Evolutionary conservation across 2,113 vertebrate species (phyloP).

Genomic region (Aspidoscelis tigris): DNA sequence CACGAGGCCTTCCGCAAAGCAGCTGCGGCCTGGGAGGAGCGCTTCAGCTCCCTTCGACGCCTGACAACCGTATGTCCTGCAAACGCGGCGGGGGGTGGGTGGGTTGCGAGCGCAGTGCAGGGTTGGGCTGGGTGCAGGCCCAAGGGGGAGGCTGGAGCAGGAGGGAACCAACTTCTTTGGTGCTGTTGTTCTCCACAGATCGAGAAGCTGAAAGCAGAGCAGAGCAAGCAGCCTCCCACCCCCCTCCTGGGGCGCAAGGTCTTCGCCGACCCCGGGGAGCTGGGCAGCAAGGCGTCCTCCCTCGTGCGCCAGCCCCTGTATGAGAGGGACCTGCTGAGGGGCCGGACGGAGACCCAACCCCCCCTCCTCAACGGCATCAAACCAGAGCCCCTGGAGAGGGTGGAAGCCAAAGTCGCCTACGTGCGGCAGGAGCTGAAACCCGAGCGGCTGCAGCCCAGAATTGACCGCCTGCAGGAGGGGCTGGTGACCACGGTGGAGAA

Average conservation of each 20-base stretch:
- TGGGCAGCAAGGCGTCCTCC: slow-evolving; percentile 77
- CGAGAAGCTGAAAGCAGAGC: slow-evolving; percentile 90
- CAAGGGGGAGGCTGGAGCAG: not conserved
- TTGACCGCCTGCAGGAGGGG: slow-evolving; percentile 76
- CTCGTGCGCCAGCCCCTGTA: slow-evolving; percentile 80
- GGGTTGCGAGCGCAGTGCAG: accelerated
- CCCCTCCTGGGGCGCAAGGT: slow-evolving; percentile 91
- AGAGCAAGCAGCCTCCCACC: slow-evolving; percentile 88
- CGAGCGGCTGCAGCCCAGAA: slow-evolving; percentile 79
- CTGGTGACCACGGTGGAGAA: slow-evolving; percentile 66
- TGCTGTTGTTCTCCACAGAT: slow-evolving; percentile 73
- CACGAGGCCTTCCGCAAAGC: slow-evolving; percentile 95
- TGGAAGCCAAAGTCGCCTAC: slow-evolving; percentile 76
- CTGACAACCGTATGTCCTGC: slow-evolving; percentile 76
- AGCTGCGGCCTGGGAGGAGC: slow-evolving; percentile 91
- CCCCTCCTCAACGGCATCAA: slow-evolving; percentile 76
- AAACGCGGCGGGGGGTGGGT: slow-evolving; percentile 67
- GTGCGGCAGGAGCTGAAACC: slow-evolving; percentile 88
- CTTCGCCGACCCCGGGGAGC: slow-evolving; percentile 86
- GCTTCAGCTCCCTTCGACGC: slow-evolving; percentile 91
- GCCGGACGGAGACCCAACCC: slow-evolving; percentile 69
- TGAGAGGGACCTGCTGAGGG: slow-evolving; percentile 77
- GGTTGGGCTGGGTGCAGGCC: not conserved
- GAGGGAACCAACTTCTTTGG: not conserved
- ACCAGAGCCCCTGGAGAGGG: slow-evolving; percentile 59